Percentiles rank a stretch among this genome's conserved stretches.
phyloP scores from a whole-genome alignment of 2,797 vertebrate genomes.

The Chiroxiphia lanceolata region DNA sequence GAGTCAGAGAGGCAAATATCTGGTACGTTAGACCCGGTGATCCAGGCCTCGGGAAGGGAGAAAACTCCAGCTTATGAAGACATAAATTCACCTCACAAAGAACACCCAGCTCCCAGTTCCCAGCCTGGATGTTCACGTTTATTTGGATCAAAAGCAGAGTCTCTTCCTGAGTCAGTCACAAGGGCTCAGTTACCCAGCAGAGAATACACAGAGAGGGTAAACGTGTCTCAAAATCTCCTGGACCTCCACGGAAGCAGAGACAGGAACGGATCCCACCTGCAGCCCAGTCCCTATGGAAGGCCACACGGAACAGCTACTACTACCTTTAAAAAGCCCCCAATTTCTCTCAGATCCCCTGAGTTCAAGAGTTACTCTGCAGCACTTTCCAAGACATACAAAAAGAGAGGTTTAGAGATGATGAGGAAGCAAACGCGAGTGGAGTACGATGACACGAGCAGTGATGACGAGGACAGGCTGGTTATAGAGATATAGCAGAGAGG shows the following conservation, averaged over 20 bases:
- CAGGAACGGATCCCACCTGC: neutral
- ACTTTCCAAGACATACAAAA: conserved; percentile 52
- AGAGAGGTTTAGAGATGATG: conserved; percentile 74
- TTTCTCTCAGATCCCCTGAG: neutral
- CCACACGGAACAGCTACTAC: neutral
- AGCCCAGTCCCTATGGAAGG: neutral
- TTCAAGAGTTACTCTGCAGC: neutral
- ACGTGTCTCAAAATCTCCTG: neutral
- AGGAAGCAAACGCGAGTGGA: conserved; percentile 76
- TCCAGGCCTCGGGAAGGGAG: neutral
- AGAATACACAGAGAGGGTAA: neutral
- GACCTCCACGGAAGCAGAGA: neutral
- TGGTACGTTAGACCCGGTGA: neutral
- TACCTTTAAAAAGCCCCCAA: neutral
- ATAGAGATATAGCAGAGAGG: conserved; percentile 74
- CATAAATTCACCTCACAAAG: neutral
- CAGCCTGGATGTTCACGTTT: neutral
- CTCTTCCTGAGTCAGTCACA: neutral
- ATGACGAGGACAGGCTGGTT: conserved; percentile 80
- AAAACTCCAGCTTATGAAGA: neutral
- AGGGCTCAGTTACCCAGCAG: neutral
- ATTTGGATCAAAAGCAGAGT: neutral
- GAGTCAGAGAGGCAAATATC: neutral
- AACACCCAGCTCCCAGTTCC: neutral
- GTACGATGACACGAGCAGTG: conserved; percentile 78